phyloP scores from a whole-genome alignment of 2,888 invertebrate genomes.

The Trimorus sp. region DNA sequence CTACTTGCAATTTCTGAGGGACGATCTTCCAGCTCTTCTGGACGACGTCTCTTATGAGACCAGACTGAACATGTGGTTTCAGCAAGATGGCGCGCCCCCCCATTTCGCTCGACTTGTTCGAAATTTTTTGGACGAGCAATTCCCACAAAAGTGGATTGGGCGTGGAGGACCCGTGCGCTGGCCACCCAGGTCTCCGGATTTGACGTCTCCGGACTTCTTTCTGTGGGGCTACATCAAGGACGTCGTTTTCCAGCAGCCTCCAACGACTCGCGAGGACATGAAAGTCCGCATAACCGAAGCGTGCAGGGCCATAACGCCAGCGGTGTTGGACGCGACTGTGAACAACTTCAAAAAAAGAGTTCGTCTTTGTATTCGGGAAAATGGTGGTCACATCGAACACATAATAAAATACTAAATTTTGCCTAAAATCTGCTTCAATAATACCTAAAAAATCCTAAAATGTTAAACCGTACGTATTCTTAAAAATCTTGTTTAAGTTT shows the following conservation, averaged over 20 bases:
- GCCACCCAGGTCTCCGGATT: conserved; percentile 47
- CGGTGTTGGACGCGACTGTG: neutral
- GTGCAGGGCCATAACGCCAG: conserved; percentile 5
- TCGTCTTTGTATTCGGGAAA: neutral
- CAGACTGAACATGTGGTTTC: conserved; percentile 56
- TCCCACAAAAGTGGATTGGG: conserved; percentile 44
- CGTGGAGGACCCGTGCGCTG: conserved; percentile 38
- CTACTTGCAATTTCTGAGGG: too few relatives aligned
- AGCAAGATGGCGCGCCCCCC: conserved; percentile 70
- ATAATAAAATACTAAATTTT: neutral
- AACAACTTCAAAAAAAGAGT: conserved; percentile 1
- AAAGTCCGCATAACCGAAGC: conserved; percentile 29
- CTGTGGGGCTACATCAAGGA: conserved; percentile 49
- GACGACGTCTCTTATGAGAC: too few relatives aligned
- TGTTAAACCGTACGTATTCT: too few relatives aligned
- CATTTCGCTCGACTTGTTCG: conserved; percentile 57
- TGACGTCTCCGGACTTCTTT: conserved; percentile 23
- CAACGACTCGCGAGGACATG: conserved; percentile 35
- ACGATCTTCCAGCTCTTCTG: too few relatives aligned
- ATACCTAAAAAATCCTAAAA: too few relatives aligned
- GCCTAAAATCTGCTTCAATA: too few relatives aligned
- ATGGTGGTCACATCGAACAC: conserved; percentile 6
- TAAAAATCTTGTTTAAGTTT: too few relatives aligned
- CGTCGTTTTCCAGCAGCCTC: conserved; percentile 14
- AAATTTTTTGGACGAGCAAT: conserved; percentile 32